phyloP scores from a whole-genome alignment of 2,113 vertebrate species.

The Hyperopisus bebe region DNA sequence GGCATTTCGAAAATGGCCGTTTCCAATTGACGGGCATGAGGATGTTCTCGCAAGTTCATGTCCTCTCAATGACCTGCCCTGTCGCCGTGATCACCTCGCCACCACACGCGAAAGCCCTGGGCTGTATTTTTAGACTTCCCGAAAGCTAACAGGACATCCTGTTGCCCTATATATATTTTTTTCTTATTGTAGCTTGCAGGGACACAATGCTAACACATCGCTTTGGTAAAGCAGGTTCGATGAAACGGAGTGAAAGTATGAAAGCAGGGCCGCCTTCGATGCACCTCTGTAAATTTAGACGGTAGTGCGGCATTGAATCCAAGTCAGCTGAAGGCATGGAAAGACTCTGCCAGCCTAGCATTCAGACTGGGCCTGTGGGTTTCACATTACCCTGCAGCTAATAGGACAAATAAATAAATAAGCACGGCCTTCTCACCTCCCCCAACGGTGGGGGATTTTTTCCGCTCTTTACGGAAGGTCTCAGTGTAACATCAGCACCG shows the following conservation, averaged over 20 bases:
- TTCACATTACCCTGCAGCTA: conserved; percentile 47
- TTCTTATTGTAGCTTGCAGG: background rate
- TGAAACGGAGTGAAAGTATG: background rate
- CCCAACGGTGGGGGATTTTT: conserved; percentile 35
- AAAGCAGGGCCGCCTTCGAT: background rate
- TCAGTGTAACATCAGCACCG: conserved; percentile 46
- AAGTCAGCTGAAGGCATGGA: conserved; percentile 26
- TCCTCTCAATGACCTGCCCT: conserved; percentile 34
- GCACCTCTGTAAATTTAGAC: conserved; percentile 18
- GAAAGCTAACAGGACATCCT: conserved; percentile 37
- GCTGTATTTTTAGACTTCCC: conserved; percentile 31
- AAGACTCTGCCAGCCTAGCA: conserved; percentile 30
- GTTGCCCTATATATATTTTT: conserved; percentile 24
- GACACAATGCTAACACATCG: background rate
- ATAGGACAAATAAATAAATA: conserved; percentile 54
- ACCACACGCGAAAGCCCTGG: background rate
- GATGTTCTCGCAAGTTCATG: conserved; percentile 16
- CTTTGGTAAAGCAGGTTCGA: background rate
- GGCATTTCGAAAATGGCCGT: background rate
- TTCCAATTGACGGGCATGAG: background rate
- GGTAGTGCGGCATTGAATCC: conserved; percentile 15
- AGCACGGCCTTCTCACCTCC: conserved; percentile 39
- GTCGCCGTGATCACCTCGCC: conserved; percentile 10
- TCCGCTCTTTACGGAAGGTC: conserved; percentile 43
- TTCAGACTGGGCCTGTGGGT: conserved; percentile 35